Evolutionary conservation across 2,888 invertebrate species (phyloP).

Genomic region (Polydesmus complanatus): DNA sequence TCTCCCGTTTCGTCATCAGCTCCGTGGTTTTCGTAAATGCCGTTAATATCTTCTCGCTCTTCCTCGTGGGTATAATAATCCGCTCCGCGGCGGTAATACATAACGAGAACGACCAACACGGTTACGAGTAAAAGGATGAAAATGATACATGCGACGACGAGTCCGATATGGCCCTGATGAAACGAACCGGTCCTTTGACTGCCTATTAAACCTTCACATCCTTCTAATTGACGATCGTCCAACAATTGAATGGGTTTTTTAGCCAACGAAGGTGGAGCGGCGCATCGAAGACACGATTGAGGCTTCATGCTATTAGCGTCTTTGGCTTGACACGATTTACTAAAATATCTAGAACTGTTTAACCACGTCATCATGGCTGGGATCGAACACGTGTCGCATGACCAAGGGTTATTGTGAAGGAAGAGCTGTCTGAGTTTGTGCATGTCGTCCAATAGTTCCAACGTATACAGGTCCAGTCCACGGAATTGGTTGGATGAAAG

Average conservation of each 20-base stretch:
- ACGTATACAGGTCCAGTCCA: conserved; percentile 44
- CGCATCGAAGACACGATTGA: conserved; percentile 40
- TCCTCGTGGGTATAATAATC: conserved; percentile 70
- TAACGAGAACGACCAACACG: conserved; percentile 40
- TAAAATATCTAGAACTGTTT: conserved; percentile 21
- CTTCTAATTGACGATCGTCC: conserved; percentile 32
- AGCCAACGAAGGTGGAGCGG: conserved; percentile 42
- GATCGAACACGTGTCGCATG: conserved; percentile 46
- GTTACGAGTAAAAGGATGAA: conserved; percentile 39
- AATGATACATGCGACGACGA: conserved; percentile 39
- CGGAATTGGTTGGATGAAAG: conserved; percentile 57
- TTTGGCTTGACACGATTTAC: conserved; percentile 20
- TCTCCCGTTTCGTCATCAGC: conserved; percentile 19
- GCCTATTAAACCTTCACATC: conserved; percentile 33
- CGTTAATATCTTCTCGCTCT: conserved; percentile 34
- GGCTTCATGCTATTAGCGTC: conserved; percentile 30
- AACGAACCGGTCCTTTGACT: conserved; percentile 34
- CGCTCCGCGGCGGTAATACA: conserved; percentile 50
- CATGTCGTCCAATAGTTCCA: conserved; percentile 36
- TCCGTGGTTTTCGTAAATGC: conserved; percentile 18
- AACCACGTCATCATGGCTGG: conserved; percentile 24
- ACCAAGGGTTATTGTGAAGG: conserved; percentile 50
- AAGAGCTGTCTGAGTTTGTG: conserved; percentile 34
- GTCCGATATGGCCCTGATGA: conserved; percentile 27
- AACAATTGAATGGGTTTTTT: conserved; percentile 36